Base-by-base conservation (phyloP, 2,797 vertebrate genomes). In the Enteromius mattozi region DNA sequence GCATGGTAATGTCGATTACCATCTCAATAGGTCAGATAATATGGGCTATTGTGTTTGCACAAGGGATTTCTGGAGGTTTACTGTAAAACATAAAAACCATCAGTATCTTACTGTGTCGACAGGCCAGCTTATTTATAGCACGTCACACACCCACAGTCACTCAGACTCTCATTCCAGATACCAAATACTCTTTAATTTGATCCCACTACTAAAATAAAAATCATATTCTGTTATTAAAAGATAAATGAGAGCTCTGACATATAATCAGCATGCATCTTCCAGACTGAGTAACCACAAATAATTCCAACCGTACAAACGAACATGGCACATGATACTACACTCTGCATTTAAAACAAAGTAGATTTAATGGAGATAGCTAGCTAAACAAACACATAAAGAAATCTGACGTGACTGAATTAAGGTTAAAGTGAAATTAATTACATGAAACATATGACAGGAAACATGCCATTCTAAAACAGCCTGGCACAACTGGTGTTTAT, bases 61-160 rank as follows among this genome's bases (percentile, higher is more conserved):
- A 72, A 47, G 83, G 40, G 82, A 83, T 69, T 83, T 83, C 74
- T 77, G 27, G 12, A 78, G 74, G 65, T 80, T 80, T 80, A 80
- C 78, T 85, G 83, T 80, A 85, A 80, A 79, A 74, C 78, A 80
- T 75, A n/a, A 74, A 83, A 85, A 74, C 69, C 30, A 80, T 81
- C 78, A 49, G 59, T 81, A 47, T 81, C 84, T 71, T 40, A 54
- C 70, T 72, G 76, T 42, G 42, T 74, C 3, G 42, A 85, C 45
- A 51, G 21, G 30, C 45, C 30, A 24, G 42, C 21, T 63, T 65
- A 84, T 65, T 80, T 65, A 71, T 51, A 80, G 42, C 17, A 54
- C 3, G 10, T 21, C 45, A 72, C 51, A 72, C 54, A 69, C 65
- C 54, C 76, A 61, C 47, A 80, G 30, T 69, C 24, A 21, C 24